Conservation (phyloP, 1,140 invertebrate genomes). For the Calephelis nemesis region DNA sequence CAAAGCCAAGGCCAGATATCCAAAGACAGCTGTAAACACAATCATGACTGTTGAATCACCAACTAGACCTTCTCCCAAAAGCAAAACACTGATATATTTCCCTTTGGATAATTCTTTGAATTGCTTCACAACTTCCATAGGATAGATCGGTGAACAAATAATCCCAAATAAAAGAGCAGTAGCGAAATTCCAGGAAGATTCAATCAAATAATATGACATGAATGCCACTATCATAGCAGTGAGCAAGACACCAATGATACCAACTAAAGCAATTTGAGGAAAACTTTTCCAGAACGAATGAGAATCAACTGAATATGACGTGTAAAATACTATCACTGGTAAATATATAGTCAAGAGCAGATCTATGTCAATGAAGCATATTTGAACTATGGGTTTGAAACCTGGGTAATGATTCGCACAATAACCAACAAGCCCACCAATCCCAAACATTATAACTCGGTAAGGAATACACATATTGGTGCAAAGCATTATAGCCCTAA, state of each 20-base stretch:
- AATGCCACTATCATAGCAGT: conserved; percentile 55
- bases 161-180: conserved; percentile 61
- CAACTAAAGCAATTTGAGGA: conserved; percentile 60
- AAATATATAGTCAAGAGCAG: conserved; percentile 48
- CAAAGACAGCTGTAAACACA: conserved; percentile 59
- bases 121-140: conserved; percentile 59
- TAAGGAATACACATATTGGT: conserved; percentile 54
- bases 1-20: conserved; percentile 55
- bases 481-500: conserved; percentile 57
- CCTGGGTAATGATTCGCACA: conserved; percentile 48
- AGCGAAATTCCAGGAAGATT: conserved; percentile 57
- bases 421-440: conserved; percentile 57
- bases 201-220: conserved; percentile 62
- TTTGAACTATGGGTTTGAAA: conserved; percentile 52
- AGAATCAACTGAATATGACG: conserved; percentile 56
- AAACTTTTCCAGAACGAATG: conserved; percentile 66
- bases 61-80: conserved; percentile 62
- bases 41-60: conserved; percentile 69
- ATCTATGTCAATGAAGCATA: conserved; percentile 60
- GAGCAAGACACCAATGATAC: conserved; percentile 52
- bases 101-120: conserved; percentile 60
- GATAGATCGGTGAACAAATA: conserved; percentile 62
- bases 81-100: conserved; percentile 61
- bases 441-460: conserved; percentile 57
- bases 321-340: conserved; percentile 59